A percentile compares a stretch with the other conserved stretches of the same genome.
phyloP scores from a whole-genome alignment of 2,113 vertebrate genomes.

The Apistogramma diplotaenia region DNA sequence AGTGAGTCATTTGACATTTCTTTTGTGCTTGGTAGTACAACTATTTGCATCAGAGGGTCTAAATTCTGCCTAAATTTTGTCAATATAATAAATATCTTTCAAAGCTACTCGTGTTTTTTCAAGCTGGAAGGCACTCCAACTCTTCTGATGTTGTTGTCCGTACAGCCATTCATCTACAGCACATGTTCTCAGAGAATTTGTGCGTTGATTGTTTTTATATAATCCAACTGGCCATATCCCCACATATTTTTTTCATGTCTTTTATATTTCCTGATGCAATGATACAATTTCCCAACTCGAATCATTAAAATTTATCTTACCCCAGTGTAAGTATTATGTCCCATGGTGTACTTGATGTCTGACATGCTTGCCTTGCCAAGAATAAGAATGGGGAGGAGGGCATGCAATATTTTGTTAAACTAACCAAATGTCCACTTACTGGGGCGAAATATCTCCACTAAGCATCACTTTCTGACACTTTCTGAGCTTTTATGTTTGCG shows the following conservation, averaged over 20 bases:
- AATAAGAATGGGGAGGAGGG: background rate
- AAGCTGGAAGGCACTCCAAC: background rate
- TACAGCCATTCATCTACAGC: background rate
- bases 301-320: slow-evolving; percentile 5
- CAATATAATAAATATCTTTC: background rate
- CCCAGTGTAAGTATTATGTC: background rate
- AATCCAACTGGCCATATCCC: background rate
- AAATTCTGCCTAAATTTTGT: background rate
- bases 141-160: background rate
- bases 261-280: background rate
- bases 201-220: slow-evolving; percentile 3
- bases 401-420: background rate
- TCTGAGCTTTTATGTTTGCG: background rate
- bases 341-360: background rate
- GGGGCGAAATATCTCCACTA: background rate
- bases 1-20: background rate
- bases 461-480: background rate
- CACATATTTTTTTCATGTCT: background rate
- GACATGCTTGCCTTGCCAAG: background rate
- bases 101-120: background rate
- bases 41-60: background rate
- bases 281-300: background rate
- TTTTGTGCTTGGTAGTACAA: background rate
- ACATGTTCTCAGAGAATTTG: background rate
- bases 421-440: background rate